Base-by-base conservation (phyloP, 2,113 vertebrate genomes). In the western clawed frog (Xenopus tropicalis) region DNA sequence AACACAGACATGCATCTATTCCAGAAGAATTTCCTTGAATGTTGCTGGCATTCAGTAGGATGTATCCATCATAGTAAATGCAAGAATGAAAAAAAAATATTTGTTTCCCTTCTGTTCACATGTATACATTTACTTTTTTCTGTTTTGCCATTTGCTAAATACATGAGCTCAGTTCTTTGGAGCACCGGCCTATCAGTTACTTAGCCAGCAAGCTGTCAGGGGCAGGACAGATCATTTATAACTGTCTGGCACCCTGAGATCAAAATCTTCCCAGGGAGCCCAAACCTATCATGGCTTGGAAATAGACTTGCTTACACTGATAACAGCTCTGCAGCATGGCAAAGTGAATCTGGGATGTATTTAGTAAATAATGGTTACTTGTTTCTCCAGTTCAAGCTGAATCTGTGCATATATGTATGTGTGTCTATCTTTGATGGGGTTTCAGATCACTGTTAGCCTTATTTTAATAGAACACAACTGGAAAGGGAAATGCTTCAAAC, bases 181-280 rank as follows among this genome's bases (percentile, higher is more conserved):
- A 83, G 85, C 82, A 82, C 23, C 74, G 78, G 81, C 84, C 86
- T 86, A 88, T 90, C 85, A 79, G 85, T 90, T 86, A 90, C 83
- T 67, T 69, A 58, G 83, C 78, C 83, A 81, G 79, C 80, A 80
- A 79, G 77, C 86, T 86, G 87, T 87, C 86, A 84, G 72, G 74
- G 68, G 73, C 82, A 44, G 76, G 73, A 74, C 69, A 57, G 77
- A 78, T 82, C 84, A 80, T 90, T 88, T 87, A 84, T 90, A 84
- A 80, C 86, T 87, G 85, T 86, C 87, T 83, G 64, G 1, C 65
- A 64, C 69, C 70, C 79, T 76, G 79, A 83, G 86, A 87, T 85
- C 84, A 79, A 79, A 79, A 86, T 87, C 85, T 82, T 80, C 72
- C 66, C 58, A 69, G 70, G 11, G 21, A 74, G 72, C 72, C 78